These are phyloP conservation scores for Plemyria rubiginata DNA, from an alignment of 2,888 invertebrate species.

Conservation along the genomic window DNA sequence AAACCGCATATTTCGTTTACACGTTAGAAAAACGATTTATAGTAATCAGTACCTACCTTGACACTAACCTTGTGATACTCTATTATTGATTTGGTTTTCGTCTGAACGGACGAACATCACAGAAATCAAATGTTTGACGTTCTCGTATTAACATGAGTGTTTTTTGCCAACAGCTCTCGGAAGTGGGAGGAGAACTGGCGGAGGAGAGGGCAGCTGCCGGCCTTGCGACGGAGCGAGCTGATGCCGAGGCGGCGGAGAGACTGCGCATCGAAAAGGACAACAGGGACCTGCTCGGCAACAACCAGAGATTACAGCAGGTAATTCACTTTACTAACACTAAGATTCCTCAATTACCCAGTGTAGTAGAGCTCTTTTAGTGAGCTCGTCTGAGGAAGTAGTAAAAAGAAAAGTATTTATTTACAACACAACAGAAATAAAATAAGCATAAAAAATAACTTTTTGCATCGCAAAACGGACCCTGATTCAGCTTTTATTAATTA, in stretches of 20 bases:
- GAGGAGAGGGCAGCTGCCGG: constrained; percentile 97
- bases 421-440: too few species aligned
- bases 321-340: neutral
- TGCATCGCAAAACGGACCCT: too few species aligned
- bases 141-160: neutral
- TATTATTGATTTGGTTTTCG: neutral
- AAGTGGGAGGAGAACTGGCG: constrained; percentile 95
- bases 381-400: too few species aligned
- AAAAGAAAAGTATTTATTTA: too few species aligned
- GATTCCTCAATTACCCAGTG: too few species aligned
- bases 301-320: constrained; percentile 89
- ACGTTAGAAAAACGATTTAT: constrained; percentile 3
- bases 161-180: constrained; percentile 89
- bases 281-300: constrained; percentile 90
- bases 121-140: too few species aligned
- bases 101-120: too few species aligned
- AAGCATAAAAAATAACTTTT: too few species aligned
- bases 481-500: too few species aligned
- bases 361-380: too few species aligned
- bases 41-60: constrained; percentile 12
- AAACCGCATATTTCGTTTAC: constrained; percentile 6
- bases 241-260: constrained; percentile 95
- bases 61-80: constrained; percentile 22
- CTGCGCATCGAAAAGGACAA: constrained; percentile 95
- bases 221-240: constrained; percentile 94